A percentile compares a stretch with the other conserved stretches of the same genome.
Evolutionary conservation across 2,113 vertebrate genomes (phyloP).

Genomic region (Xyrauchen texanus): DNA sequence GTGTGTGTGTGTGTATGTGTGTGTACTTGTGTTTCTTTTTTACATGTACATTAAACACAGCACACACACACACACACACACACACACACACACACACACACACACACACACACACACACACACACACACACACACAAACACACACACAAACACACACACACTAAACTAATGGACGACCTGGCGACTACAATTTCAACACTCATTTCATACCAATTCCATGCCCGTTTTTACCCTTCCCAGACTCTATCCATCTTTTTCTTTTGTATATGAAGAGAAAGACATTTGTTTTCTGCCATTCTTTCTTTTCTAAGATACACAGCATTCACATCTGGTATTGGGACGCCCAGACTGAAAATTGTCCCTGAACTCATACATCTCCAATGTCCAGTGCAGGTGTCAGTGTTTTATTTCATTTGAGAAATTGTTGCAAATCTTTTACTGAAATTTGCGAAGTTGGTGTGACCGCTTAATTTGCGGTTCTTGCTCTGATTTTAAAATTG

Average conservation of each 20-base stretch:
- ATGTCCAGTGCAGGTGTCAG: no score
- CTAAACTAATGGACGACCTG: constrained; percentile 31
- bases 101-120: not conserved
- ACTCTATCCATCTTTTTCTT: constrained; percentile 17
- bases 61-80: no score
- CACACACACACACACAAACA: not conserved
- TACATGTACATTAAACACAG: constrained; percentile 42
- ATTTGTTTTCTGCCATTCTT: no score
- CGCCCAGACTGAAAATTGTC: no score
- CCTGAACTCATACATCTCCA: no score
- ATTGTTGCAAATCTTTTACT: not conserved
- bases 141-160: not conserved
- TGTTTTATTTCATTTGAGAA: no score
- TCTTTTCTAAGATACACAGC: no score
- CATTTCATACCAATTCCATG: constrained; percentile 10
- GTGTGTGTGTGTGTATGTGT: constrained; percentile 53
- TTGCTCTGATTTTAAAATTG: not conserved
- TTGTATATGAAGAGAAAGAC: no score
- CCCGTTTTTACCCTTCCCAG: constrained; percentile 26
- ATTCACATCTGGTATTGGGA: no score
- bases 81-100: not conserved
- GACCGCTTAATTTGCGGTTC: constrained; percentile 1
- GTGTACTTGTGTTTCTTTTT: constrained; percentile 28
- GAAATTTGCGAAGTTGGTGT: not conserved
- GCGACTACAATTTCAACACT: not conserved